Conservation (phyloP, 2,113 vertebrate genomes). For the Pedetes capensis region DNA sequence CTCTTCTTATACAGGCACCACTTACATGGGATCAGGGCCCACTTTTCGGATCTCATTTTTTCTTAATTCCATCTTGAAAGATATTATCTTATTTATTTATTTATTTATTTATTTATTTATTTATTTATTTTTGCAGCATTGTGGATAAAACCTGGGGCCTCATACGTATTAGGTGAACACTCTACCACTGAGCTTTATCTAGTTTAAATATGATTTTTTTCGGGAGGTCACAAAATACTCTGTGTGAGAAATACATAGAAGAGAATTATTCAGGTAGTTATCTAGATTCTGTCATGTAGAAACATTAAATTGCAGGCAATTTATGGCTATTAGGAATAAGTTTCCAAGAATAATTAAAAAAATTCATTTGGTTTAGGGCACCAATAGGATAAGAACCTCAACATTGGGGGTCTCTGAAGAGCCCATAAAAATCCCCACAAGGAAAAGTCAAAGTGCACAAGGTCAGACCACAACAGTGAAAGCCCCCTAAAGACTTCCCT, state of each 20-base stretch:
- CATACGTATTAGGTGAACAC: neutral
- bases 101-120: neutral
- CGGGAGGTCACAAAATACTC: neutral
- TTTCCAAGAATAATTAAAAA: neutral
- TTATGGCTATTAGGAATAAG: neutral
- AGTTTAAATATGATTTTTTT: neutral
- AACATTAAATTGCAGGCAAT: neutral
- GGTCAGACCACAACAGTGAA: neutral
- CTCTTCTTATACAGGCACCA: neutral
- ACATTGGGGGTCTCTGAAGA: neutral
- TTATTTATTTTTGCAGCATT: neutral
- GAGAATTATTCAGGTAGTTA: accelerated
- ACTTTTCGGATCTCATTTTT: neutral
- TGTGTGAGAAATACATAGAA: accelerated
- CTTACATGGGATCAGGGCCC: neutral
- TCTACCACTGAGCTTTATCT: neutral
- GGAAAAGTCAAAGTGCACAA: neutral
- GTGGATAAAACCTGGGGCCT: neutral
- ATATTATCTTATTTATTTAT: neutral
- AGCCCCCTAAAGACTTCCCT: too few relatives aligned
- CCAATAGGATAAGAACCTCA: neutral
- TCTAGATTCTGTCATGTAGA: neutral
- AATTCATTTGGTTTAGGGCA: neutral
- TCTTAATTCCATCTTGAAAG: neutral
- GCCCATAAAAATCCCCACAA: neutral